phyloP scores from a whole-genome alignment of 2,113 vertebrate species.

The Aramus guarauna region DNA sequence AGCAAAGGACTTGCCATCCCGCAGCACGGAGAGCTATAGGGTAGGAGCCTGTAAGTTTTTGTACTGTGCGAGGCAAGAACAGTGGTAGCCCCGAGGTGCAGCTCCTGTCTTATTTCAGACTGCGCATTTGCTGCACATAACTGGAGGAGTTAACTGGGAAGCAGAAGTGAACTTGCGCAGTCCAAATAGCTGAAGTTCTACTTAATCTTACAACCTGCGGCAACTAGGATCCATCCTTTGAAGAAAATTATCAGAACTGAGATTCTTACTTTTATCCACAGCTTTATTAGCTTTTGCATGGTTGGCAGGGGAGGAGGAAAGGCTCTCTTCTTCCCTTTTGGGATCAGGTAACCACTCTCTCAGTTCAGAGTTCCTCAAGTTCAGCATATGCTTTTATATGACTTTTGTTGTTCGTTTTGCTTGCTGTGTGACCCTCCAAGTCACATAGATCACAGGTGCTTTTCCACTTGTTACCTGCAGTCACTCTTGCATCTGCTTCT shows the following conservation, averaged over 20 bases:
- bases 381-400: neutral
- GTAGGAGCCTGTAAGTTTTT: fast-evolving
- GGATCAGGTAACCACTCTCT: no score
- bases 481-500: neutral
- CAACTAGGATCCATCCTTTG: no score
- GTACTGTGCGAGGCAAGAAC: fast-evolving
- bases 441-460: neutral
- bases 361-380: neutral
- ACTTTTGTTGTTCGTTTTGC: neutral
- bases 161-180: fast-evolving
- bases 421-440: neutral
- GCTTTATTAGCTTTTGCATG: neutral
- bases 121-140: fast-evolving
- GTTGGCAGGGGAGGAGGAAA: neutral
- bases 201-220: neutral
- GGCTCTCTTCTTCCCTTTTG: neutral
- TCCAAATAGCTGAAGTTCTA: neutral
- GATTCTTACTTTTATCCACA: neutral
- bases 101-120: fast-evolving
- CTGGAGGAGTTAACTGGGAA: neutral
- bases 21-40: fast-evolving
- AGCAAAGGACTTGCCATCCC: fast-evolving
- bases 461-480: neutral
- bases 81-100: fast-evolving
- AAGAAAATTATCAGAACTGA: neutral